Evolutionary conservation across 2,888 invertebrate genomes (phyloP).

Genomic region (Pedicia rivosa): DNA sequence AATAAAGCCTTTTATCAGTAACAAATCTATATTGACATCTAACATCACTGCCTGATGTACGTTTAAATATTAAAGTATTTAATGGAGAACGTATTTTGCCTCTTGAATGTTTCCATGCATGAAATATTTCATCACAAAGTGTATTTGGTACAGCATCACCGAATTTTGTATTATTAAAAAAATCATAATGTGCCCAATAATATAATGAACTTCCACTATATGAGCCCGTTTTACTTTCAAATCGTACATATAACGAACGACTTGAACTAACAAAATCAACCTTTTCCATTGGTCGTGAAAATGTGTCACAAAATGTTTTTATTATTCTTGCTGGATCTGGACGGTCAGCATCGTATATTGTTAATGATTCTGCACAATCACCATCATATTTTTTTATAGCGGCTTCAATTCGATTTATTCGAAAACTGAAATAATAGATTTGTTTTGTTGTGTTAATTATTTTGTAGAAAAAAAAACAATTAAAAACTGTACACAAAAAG

Average conservation of each 20-base stretch:
- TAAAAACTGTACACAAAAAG: no score
- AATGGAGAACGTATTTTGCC: conserved; percentile 68
- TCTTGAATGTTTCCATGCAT: conserved; percentile 63
- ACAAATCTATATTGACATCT: conserved; percentile 71
- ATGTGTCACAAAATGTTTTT: conserved; percentile 89
- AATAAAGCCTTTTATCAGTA: conserved; percentile 65
- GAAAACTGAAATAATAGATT: conserved; percentile 41
- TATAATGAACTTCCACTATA: conserved; percentile 88
- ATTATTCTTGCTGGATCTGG: conserved; percentile 82
- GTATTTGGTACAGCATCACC: conserved; percentile 69
- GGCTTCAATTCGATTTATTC: conserved; percentile 77
- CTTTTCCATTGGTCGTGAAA: conserved; percentile 84
- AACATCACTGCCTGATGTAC: conserved; percentile 56
- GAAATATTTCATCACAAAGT: conserved; percentile 75
- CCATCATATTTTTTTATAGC: conserved; percentile 74
- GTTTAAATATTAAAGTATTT: conserved; percentile 75
- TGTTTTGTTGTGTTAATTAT: neutral
- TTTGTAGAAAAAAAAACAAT: neutral
- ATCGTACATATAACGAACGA: conserved; percentile 71
- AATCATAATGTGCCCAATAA: conserved; percentile 90
- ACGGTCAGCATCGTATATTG: conserved; percentile 74
- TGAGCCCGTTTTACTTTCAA: conserved; percentile 83
- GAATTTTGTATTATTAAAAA: conserved; percentile 78
- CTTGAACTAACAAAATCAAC: conserved; percentile 83
- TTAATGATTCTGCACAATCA: conserved; percentile 80